Evolutionary conservation across 2,113 vertebrate genomes (phyloP).

Genomic region (Struthidea cinerea): DNA sequence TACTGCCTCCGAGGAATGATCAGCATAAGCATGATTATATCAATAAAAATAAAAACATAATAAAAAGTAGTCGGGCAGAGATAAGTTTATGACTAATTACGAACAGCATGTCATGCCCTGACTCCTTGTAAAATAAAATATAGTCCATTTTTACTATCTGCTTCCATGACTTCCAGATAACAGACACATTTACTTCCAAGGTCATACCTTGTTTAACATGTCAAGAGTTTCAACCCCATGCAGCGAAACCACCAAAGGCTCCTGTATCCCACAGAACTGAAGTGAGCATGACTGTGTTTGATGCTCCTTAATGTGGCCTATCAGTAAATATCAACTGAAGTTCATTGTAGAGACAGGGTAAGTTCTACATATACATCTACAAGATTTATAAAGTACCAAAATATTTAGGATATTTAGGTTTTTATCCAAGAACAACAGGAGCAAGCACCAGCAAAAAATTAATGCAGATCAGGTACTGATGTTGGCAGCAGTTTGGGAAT

Average conservation of each 20-base stretch:
- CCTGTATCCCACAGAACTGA: neutral
- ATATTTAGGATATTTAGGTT: neutral
- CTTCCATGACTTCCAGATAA: conserved; percentile 74
- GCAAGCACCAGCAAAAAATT: neutral
- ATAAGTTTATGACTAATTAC: conserved; percentile 66
- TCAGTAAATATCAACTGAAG: neutral
- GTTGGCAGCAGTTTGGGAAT: neutral
- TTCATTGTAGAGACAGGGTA: neutral
- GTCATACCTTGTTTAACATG: conserved; percentile 77
- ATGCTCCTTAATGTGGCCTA: neutral
- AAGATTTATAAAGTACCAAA: neutral
- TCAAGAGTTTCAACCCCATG: conserved; percentile 56
- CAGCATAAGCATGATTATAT: neutral
- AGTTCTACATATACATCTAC: neutral
- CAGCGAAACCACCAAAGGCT: neutral
- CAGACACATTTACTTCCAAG: conserved; percentile 75
- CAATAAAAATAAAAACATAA: conserved; percentile 65
- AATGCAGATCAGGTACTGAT: neutral
- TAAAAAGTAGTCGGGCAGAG: conserved; percentile 56
- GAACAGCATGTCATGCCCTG: conserved; percentile 37
- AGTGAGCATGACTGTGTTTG: neutral
- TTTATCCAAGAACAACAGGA: neutral
- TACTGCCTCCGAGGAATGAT: neutral
- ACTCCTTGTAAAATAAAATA: conserved; percentile 71
- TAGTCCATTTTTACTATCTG: conserved; percentile 79